Evolutionary conservation across 2,888 invertebrate species (phyloP).

Genomic region (Erannis defoliaria): DNA sequence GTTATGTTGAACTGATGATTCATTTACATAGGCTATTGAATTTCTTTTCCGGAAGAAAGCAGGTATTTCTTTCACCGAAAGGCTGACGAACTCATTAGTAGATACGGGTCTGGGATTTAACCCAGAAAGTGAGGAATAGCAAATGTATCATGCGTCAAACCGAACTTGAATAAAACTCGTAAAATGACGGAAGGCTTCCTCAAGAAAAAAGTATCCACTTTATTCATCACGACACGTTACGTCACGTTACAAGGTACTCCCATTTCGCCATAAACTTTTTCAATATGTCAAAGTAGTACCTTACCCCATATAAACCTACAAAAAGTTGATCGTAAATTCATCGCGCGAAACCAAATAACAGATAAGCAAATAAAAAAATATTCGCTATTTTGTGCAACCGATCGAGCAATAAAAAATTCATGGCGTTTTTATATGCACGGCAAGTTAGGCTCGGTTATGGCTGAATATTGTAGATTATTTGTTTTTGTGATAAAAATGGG

Average conservation of each 20-base stretch:
- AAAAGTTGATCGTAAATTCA: conserved; percentile 44
- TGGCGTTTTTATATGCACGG: conserved; percentile 48
- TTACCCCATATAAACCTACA: conserved; percentile 29
- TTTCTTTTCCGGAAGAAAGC: no score
- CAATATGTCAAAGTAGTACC: conserved; percentile 45
- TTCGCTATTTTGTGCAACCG: conserved; percentile 50
- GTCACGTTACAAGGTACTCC: conserved; percentile 21
- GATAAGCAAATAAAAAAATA: conserved; percentile 56
- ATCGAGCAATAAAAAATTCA: conserved; percentile 54
- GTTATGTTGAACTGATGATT: no score
- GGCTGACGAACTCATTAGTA: no score
- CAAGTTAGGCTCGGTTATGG: conserved; percentile 22
- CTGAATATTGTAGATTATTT: conserved; percentile 10
- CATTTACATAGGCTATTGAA: no score
- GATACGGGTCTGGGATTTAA: no score
- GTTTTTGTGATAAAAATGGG: conserved; percentile 12
- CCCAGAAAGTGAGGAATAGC: no score
- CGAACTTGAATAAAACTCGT: not conserved
- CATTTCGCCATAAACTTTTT: conserved; percentile 30
- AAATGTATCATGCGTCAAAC: no score
- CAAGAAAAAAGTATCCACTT: conserved; percentile 10
- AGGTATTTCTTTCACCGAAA: no score
- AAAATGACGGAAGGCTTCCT: not conserved
- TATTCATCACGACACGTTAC: conserved; percentile 12
- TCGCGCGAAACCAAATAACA: conserved; percentile 53